Conservation (phyloP, 2,797 vertebrate species). For the Spinus pinus region DNA sequence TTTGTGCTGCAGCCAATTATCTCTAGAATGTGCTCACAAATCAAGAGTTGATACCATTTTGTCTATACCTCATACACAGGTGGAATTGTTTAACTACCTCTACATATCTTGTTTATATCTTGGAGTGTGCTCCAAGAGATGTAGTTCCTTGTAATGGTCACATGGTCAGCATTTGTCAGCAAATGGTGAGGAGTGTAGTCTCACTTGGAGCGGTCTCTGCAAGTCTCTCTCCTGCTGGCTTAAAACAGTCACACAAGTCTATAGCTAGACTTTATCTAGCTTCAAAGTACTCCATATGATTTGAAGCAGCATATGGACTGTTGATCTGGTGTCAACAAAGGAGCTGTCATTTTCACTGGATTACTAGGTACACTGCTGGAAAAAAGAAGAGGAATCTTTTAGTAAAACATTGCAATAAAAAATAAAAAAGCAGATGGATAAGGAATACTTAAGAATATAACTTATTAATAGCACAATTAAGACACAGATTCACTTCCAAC, state of each 20-base stretch:
- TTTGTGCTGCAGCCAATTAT: neutral
- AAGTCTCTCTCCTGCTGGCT: neutral
- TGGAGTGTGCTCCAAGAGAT: neutral
- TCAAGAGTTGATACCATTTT: neutral
- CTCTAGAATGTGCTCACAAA: neutral
- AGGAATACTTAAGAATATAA: neutral
- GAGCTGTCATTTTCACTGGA: neutral
- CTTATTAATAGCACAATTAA: neutral
- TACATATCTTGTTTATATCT: neutral
- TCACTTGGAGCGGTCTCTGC: fast-evolving
- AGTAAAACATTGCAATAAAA: neutral
- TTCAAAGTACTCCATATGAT: neutral
- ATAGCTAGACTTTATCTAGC: neutral
- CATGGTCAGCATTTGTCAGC: neutral
- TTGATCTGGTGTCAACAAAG: neutral
- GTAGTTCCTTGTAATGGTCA: neutral
- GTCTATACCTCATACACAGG: neutral
- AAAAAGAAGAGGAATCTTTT: neutral
- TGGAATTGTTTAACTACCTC: neutral
- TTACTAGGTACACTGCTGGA: neutral
- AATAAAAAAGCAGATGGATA: neutral
- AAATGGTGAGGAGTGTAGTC: neutral
- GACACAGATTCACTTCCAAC: neutral
- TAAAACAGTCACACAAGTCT: neutral
- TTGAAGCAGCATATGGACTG: neutral